Evolutionary conservation across 2,113 vertebrate genomes (phyloP).

Genomic region (Paracyprichromis sp.): DNA sequence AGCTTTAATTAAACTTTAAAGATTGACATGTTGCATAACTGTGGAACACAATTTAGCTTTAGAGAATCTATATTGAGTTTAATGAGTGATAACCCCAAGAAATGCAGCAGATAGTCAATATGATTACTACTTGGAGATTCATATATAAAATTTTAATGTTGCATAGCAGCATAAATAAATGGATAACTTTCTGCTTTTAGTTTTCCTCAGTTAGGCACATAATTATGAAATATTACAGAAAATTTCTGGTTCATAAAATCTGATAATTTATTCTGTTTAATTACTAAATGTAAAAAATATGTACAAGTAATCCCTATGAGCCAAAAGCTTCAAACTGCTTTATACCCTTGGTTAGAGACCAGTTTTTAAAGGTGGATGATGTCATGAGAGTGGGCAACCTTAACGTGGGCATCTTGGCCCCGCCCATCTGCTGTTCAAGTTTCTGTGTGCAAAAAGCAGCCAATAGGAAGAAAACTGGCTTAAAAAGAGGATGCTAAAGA

Average conservation of each 20-base stretch:
- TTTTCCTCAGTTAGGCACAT: neutral
- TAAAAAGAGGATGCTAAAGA: neutral
- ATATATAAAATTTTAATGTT: neutral
- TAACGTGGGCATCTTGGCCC: neutral
- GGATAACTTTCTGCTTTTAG: neutral
- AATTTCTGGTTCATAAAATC: neutral
- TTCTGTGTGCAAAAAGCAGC: neutral
- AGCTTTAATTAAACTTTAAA: neutral
- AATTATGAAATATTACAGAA: neutral
- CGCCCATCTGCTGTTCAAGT: neutral
- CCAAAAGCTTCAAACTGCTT: neutral
- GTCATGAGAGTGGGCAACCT: neutral
- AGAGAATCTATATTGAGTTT: neutral
- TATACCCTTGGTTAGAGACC: neutral
- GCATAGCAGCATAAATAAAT: neutral
- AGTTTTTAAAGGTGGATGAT: neutral
- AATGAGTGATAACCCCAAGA: neutral
- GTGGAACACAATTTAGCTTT: neutral
- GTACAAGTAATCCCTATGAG: neutral
- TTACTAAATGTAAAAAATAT: neutral
- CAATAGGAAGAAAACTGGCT: neutral
- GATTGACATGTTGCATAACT: neutral
- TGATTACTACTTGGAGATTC: neutral
- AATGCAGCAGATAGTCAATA: neutral
- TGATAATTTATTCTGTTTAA: neutral